These are phyloP conservation scores for Tyrophagus putrescentiae DNA, from an alignment of 1,140 invertebrate species.

Conservation along the genomic window DNA sequence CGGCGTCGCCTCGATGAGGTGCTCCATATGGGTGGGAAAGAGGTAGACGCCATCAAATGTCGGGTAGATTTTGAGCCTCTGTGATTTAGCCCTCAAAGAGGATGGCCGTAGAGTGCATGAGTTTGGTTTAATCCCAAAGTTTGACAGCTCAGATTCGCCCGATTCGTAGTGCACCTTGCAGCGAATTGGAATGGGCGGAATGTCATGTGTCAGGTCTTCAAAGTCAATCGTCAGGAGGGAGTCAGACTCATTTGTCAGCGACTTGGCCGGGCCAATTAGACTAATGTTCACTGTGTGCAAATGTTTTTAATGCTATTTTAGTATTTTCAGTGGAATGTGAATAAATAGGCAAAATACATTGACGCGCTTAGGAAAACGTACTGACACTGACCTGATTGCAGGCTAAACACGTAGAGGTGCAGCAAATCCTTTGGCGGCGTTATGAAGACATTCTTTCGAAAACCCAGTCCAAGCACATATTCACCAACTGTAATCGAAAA, in stretches of 20 bases:
- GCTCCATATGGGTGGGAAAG: background rate
- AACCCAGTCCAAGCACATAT: conserved; percentile 16
- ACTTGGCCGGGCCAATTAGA: background rate
- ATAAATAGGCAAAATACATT: background rate
- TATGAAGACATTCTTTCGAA: conserved; percentile 11
- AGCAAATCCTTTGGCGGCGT: conserved; percentile 1
- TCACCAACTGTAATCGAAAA: conserved; percentile 13
- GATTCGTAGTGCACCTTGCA: background rate
- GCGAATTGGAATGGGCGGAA: conserved; percentile 5
- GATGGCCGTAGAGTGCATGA: conserved; percentile 5
- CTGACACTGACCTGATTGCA: background rate
- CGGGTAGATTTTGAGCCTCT: conserved; percentile 10
- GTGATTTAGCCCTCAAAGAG: conserved; percentile 1
- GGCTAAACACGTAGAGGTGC: conserved; percentile 13
- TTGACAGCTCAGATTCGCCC: background rate
- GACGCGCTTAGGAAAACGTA: background rate
- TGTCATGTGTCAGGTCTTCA: background rate
- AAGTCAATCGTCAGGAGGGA: background rate
- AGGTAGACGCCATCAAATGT: conserved; percentile 22
- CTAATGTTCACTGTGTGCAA: background rate
- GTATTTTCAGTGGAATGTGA: conserved; percentile 1
- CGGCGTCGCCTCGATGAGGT: conserved; percentile 8
- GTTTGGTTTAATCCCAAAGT: background rate
- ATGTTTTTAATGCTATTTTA: too few relatives aligned
- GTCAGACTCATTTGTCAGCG: conserved; percentile 10